Percentiles rank a stretch among this genome's conserved stretches.
Evolutionary conservation across 2,797 vertebrate species (phyloP).

Genomic region (Gallinago nigripennis): DNA sequence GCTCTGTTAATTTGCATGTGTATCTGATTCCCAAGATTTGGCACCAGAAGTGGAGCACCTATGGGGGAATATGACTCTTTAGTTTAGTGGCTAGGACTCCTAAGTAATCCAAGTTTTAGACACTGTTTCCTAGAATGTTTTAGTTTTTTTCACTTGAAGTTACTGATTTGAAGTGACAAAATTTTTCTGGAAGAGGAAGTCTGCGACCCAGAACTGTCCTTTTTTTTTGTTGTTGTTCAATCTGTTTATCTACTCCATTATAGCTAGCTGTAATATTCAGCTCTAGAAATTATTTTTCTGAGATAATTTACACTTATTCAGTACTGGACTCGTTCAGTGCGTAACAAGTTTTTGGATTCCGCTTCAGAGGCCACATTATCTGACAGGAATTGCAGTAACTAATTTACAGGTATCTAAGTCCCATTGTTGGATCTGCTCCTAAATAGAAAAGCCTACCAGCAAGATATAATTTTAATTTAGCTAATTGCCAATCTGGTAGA

Average conservation of each 20-base stretch:
- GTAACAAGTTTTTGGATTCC: not conserved
- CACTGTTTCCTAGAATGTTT: not conserved
- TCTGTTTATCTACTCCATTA: not conserved
- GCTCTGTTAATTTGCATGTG: slow-evolving; percentile 10
- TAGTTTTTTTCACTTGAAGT: not conserved
- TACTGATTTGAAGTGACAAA: not conserved
- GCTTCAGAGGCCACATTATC: not conserved
- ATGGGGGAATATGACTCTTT: not conserved
- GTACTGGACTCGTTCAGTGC: not conserved
- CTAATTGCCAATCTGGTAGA: not conserved
- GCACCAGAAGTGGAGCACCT: not conserved
- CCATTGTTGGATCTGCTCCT: not conserved
- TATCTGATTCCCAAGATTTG: slow-evolving; percentile 49
- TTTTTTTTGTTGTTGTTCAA: no score
- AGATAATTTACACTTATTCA: not conserved
- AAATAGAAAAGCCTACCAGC: not conserved
- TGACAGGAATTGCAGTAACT: not conserved
- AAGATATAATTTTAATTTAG: not conserved
- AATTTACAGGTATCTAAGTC: not conserved
- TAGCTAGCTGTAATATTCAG: not conserved
- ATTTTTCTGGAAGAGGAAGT: not conserved
- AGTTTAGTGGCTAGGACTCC: not conserved
- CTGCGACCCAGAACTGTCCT: not conserved
- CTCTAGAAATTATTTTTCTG: not conserved
- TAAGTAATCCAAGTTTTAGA: not conserved